Evolutionary conservation across 2,888 invertebrate species (phyloP).

Genomic region (Synanthedon andrenaeformis): DNA sequence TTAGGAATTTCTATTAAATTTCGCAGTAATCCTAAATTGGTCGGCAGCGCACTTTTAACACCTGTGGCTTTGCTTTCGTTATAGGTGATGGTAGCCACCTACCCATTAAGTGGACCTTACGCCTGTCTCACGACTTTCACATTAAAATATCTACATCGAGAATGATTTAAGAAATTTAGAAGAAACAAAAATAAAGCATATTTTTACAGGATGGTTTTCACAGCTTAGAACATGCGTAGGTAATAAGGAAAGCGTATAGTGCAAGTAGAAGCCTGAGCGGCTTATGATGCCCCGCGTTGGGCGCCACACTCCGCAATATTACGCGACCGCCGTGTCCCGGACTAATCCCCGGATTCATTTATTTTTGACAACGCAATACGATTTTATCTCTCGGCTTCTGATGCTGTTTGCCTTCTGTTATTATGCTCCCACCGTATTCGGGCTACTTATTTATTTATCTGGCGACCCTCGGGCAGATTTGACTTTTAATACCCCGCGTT

Average conservation of each 20-base stretch:
- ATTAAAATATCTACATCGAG: too few species aligned
- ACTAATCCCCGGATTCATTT: slow-evolving; percentile 70
- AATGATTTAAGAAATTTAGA: too few species aligned
- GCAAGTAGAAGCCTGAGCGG: slow-evolving; percentile 10
- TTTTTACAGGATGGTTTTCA: too few species aligned
- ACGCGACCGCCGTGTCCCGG: slow-evolving; percentile 61
- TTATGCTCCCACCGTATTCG: slow-evolving; percentile 60
- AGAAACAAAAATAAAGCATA: too few species aligned
- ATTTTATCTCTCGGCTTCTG: slow-evolving; percentile 70
- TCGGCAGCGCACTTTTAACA: too few species aligned
- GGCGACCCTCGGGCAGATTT: slow-evolving; percentile 55
- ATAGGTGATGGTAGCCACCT: too few species aligned
- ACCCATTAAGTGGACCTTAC: too few species aligned
- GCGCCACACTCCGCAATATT: slow-evolving; percentile 46
- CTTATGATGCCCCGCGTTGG: slow-evolving; percentile 56
- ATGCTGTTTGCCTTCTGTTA: slow-evolving; percentile 70
- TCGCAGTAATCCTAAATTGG: too few species aligned
- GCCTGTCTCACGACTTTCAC: too few species aligned
- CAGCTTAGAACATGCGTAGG: background rate
- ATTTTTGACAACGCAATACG: slow-evolving; percentile 72
- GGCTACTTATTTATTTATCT: slow-evolving; percentile 66
- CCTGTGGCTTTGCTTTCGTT: too few species aligned
- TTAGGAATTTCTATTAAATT: too few species aligned
- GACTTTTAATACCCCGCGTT: slow-evolving; percentile 56
- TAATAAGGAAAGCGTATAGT: background rate